Percentiles rank a stretch among this genome's conserved stretches.
Evolutionary conservation across 2,888 invertebrate genomes (phyloP).

Genomic region (Fissipunctia ypsillon): DNA sequence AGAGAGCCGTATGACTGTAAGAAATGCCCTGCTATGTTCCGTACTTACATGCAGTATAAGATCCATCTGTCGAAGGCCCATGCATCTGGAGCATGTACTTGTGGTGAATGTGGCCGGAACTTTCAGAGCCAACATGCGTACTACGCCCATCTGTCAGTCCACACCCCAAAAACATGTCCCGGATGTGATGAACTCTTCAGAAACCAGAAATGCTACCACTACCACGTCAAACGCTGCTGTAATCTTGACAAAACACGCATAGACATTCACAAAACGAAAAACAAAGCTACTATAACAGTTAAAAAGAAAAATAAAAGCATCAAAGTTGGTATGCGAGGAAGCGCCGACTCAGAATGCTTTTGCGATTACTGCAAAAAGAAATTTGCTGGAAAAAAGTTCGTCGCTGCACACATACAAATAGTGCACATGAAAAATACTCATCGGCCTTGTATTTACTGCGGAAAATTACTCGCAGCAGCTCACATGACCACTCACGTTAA

Average conservation of each 20-base stretch:
- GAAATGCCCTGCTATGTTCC: conserved; percentile 79
- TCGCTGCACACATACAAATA: conserved; percentile 84
- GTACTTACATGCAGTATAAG: conserved; percentile 66
- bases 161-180: conserved; percentile 78
- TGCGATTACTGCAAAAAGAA: conserved; percentile 85
- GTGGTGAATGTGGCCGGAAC: conserved; percentile 82
- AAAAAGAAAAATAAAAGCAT: conserved; percentile 75
- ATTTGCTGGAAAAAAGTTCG: conserved; percentile 82
- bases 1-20: conserved; percentile 76
- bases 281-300: conserved; percentile 75
- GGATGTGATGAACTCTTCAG: conserved; percentile 80
- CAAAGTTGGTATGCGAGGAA: conserved; percentile 81
- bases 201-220: conserved; percentile 81
- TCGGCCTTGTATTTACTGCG: conserved; percentile 81
- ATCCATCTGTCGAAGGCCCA: conserved; percentile 76
- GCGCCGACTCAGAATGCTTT: conserved; percentile 77
- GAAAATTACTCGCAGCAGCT: conserved; percentile 81
- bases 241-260: conserved; percentile 73
- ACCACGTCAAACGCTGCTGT: conserved; percentile 82
- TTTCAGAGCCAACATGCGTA: conserved; percentile 77
- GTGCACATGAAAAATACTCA: conserved; percentile 85
- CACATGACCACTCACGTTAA: conserved; percentile 84
- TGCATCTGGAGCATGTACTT: conserved; percentile 73
- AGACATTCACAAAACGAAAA: conserved; percentile 70
- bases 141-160: conserved; percentile 79